Percentiles rank a stretch among this genome's conserved stretches.
Evolutionary conservation across 2,888 invertebrate genomes (phyloP).

Genomic region (Microctonus aethiopoides): DNA sequence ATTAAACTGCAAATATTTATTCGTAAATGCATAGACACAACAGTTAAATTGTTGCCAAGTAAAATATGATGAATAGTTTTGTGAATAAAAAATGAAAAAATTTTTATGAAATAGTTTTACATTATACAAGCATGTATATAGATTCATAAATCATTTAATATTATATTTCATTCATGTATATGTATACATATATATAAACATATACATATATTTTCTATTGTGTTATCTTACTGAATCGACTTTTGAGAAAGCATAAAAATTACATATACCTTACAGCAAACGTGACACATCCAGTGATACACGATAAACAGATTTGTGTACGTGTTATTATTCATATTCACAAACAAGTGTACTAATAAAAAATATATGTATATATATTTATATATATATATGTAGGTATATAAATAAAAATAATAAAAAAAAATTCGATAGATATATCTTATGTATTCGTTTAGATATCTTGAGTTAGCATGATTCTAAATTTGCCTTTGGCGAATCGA

Average conservation of each 20-base stretch:
- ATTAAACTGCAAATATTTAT: not conserved
- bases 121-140: too few species aligned
- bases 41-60: not conserved
- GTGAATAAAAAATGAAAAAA: not conserved
- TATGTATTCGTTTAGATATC: not conserved
- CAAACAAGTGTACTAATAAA: not conserved
- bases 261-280: not conserved
- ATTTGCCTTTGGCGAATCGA: not conserved
- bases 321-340: not conserved
- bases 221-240: not conserved
- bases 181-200: too few species aligned
- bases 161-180: too few species aligned
- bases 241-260: slow-evolving; percentile 3
- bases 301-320: not conserved
- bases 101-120: not conserved
- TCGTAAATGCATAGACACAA: not conserved
- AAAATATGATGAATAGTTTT: not conserved
- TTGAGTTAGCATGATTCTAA: not conserved
- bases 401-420: not conserved
- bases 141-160: slow-evolving; percentile 1
- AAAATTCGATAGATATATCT: not conserved
- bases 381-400: too few species aligned
- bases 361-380: too few species aligned
- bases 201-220: not conserved
- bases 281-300: slow-evolving; percentile 1